These are phyloP conservation scores for Erpetoichthys calabaricus DNA, from an alignment of 2,797 vertebrate genomes.

Conservation along the genomic window DNA sequence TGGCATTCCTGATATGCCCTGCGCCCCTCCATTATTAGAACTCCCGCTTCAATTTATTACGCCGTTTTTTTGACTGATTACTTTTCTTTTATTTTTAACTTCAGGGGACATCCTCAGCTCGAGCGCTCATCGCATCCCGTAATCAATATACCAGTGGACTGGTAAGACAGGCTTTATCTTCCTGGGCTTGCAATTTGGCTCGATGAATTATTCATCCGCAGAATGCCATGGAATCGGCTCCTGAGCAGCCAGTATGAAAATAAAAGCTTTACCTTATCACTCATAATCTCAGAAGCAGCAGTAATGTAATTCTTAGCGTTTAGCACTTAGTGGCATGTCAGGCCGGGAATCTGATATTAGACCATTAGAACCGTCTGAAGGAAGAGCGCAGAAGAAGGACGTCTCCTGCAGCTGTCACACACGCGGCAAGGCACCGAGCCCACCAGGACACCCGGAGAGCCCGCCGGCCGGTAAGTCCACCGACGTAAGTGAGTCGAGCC, in stretches of 20 bases:
- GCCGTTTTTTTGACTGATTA: slow-evolving; percentile 21
- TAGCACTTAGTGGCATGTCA: slow-evolving; percentile 66
- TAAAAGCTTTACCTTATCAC: slow-evolving; percentile 74
- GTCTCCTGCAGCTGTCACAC: slow-evolving; percentile 32
- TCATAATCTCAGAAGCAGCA: slow-evolving; percentile 68
- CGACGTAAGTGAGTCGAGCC: no score
- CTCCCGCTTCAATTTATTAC: no score
- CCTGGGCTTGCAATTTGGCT: slow-evolving; percentile 67
- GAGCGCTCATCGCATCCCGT: slow-evolving; percentile 54
- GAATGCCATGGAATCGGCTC: slow-evolving; percentile 58
- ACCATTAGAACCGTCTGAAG: slow-evolving; percentile 63
- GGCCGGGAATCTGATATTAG: slow-evolving; percentile 62
- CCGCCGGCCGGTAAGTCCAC: no score
- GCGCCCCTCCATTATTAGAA: no score
- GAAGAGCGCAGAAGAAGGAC: slow-evolving; percentile 50
- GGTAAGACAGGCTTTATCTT: slow-evolving; percentile 71
- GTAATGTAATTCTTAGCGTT: slow-evolving; percentile 73
- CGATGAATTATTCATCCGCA: slow-evolving; percentile 80
- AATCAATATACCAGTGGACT: slow-evolving; percentile 72
- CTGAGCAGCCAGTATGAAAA: slow-evolving; percentile 60
- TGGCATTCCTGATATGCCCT: no score
- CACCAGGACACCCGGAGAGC: no score
- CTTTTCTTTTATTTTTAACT: slow-evolving; percentile 25
- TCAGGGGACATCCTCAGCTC: slow-evolving; percentile 50
- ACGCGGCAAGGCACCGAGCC: not conserved